Base-by-base conservation (phyloP, 2,113 vertebrate genomes). In the Notarius lentiginosus region DNA sequence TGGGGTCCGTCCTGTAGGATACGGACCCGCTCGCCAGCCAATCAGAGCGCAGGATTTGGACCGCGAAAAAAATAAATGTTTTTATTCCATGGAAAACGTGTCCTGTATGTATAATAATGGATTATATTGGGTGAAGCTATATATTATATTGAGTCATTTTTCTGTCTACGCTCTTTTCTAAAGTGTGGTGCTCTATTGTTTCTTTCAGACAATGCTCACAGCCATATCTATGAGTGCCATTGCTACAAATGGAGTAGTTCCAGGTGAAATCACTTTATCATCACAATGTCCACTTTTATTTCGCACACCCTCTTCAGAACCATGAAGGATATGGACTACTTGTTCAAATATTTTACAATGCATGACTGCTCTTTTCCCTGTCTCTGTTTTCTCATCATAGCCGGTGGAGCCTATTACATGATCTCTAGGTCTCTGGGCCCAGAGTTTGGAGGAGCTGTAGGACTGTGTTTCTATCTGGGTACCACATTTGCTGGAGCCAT, bases 181-280 rank as follows among this genome's bases (percentile, higher is more conserved):
- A 9, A 41, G 84, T 56, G 85, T 86, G 63, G 27, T 83, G 22
- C 6, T 88, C 7, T 56, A 8, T 55, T 86, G n/a, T 86, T 73
- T 84, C 17, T 79, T 68, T 22, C 93, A 99, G 98, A 99, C 98
- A 0, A 97, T 98, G 97, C 93, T 99, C 90, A 99, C 98, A 0
- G 97, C 98, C 75, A 99, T 99, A 93, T 99, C 98, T 83, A 99
- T 99, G 98, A 99, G 98, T 84, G 98, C 98, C 15, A 97, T 99
- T 41, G 98, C 98, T 65, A 99, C 98, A 72, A 99, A 99, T 7
- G 98, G 98, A 2, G 97, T 99, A 0, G 98, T 99, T 85, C 98
- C 98, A 96, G 97, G 98, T 98, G 93, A 18, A 88, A 7, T 20
- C 22, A 8, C 34, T 17, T 27, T 79, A 15, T 60, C 61, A 47